Conservation (phyloP, 2,888 invertebrate species). For the Dolichomitus sp. region DNA sequence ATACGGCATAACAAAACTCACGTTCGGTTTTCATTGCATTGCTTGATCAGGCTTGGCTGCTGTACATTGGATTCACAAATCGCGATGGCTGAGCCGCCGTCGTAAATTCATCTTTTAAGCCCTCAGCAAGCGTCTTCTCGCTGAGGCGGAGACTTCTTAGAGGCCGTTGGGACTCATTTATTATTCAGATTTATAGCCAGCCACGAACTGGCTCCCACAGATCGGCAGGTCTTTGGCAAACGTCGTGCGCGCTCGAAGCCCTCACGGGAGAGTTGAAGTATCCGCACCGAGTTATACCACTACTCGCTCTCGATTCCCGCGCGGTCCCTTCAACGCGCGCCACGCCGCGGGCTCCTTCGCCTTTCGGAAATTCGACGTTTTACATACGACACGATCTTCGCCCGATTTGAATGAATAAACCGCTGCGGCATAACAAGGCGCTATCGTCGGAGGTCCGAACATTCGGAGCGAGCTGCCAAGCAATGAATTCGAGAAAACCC, state of each 20-base stretch:
- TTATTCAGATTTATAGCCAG: constrained; percentile 86
- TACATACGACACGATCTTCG: constrained; percentile 85
- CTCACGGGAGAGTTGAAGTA: constrained; percentile 18
- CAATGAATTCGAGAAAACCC: constrained; percentile 40
- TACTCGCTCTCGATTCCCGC: constrained; percentile 15
- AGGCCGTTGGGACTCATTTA: constrained; percentile 86
- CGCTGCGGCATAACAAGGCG: constrained; percentile 81
- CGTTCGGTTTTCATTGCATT: constrained; percentile 13
- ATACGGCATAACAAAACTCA: constrained; percentile 47
- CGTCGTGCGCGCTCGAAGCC: constrained; percentile 69
- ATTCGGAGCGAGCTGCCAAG: constrained; percentile 48
- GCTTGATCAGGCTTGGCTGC: background rate
- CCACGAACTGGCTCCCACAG: constrained; percentile 85
- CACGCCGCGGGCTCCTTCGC: constrained; percentile 42
- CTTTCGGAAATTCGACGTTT: constrained; percentile 85
- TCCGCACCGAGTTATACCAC: constrained; percentile 13
- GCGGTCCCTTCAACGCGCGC: constrained; percentile 31
- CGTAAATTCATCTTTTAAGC: constrained; percentile 85
- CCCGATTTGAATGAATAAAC: constrained; percentile 80
- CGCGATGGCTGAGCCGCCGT: constrained; percentile 65
- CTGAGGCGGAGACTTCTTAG: constrained; percentile 86
- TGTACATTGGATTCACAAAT: constrained; percentile 27
- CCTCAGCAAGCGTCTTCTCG: constrained; percentile 82
- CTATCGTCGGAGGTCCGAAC: constrained; percentile 73
- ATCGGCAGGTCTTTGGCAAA: constrained; percentile 85